Conservation (phyloP, 1,140 invertebrate species). For the Cydia fagiglandana region DNA sequence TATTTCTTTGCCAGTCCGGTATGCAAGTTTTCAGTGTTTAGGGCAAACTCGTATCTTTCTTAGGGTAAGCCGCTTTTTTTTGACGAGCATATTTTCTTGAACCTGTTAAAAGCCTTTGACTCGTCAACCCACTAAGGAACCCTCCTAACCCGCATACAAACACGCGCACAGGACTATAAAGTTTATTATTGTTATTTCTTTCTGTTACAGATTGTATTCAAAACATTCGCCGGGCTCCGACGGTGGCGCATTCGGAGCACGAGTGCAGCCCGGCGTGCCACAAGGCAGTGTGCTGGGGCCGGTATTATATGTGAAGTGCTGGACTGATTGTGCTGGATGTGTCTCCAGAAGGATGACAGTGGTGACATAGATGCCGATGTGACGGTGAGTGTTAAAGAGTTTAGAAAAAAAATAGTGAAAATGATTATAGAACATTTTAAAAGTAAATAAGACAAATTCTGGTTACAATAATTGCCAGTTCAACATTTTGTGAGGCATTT, state of each 20-base stretch:
- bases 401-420: too few species aligned
- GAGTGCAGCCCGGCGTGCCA: slow-evolving; percentile 53
- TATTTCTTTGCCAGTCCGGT: neutral
- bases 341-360: slow-evolving; percentile 69
- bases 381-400: slow-evolving; percentile 51
- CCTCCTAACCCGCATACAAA: slow-evolving; percentile 50
- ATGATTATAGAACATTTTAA: too few species aligned
- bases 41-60: neutral
- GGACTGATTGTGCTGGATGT: slow-evolving; percentile 68
- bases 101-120: slow-evolving; percentile 45
- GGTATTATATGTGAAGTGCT: slow-evolving; percentile 41
- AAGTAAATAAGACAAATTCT: too few species aligned
- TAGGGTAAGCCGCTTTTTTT: neutral
- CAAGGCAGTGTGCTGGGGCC: slow-evolving; percentile 50
- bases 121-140: slow-evolving; percentile 39
- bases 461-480: too few species aligned
- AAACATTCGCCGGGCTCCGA: slow-evolving; percentile 54
- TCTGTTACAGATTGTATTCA: slow-evolving; percentile 78
- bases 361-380: slow-evolving; percentile 68
- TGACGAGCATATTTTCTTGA: neutral
- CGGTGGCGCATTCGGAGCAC: slow-evolving; percentile 44
- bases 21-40: neutral
- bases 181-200: slow-evolving; percentile 78
- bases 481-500: too few species aligned
- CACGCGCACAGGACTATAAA: slow-evolving; percentile 48